phyloP scores from a whole-genome alignment of 2,113 vertebrate species.

The Tragelaphus imberbis region DNA sequence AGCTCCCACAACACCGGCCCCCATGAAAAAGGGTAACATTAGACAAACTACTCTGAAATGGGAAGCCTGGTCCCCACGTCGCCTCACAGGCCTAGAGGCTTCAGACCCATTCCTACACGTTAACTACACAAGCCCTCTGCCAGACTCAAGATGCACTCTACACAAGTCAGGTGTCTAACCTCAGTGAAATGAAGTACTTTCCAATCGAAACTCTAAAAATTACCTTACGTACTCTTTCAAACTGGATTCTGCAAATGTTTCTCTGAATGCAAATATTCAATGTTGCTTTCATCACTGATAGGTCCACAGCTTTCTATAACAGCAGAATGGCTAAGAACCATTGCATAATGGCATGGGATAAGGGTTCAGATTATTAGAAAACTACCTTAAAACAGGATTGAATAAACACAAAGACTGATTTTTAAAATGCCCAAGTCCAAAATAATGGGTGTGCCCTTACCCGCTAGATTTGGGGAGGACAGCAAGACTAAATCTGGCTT shows the following conservation, averaged over 20 bases:
- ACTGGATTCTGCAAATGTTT: not conserved
- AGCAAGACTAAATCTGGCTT: not conserved
- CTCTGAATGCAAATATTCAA: not conserved
- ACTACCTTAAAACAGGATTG: not conserved
- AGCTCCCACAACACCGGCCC: not conserved
- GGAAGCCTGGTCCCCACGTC: conserved; percentile 21
- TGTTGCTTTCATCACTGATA: not conserved
- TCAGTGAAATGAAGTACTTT: not conserved
- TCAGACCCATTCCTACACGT: not conserved
- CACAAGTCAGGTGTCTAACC: not conserved
- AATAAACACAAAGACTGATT: not conserved
- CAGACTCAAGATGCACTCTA: not conserved
- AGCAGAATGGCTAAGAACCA: not conserved
- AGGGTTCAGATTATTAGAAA: not conserved
- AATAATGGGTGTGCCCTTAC: not conserved
- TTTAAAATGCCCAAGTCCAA: not conserved
- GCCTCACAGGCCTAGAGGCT: not conserved
- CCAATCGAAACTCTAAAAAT: not conserved
- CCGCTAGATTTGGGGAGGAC: not conserved
- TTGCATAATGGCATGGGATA: not conserved
- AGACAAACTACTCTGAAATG: not conserved
- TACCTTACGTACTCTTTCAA: not conserved
- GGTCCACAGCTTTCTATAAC: not conserved
- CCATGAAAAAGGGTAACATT: not conserved
- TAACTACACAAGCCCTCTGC: not conserved